Evolutionary conservation across 2,797 vertebrate species (phyloP), one percentile per base, ranked within the genome.

Genomic region (Sebastes kiyomatsui): DNA sequence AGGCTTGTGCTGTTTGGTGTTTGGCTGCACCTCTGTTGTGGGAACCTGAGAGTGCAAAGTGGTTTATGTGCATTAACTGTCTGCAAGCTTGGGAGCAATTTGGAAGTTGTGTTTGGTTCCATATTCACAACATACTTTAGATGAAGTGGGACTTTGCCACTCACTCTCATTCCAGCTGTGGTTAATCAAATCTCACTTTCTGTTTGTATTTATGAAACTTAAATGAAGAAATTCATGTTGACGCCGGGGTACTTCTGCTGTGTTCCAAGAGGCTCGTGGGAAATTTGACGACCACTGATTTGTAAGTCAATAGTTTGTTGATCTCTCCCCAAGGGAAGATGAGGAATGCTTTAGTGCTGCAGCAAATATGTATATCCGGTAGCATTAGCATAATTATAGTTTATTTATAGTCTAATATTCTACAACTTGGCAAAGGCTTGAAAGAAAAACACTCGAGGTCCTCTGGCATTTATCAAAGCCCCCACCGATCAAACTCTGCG

Each of bases 381-480:
- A 25, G 61, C 27, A 92, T 93, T 91, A 87, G 77, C 90, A 90
- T 95, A 90, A 92, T 88, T 90, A 90, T 71, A 90, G 77, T 87
- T 91, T 95, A 92, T 95, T 95, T 93, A 91, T 87, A 88, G 88
- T 91, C 60, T 81, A 86, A 91, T 84, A 77, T 84, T 92, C 74
- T 79, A 83, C 75, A 90, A 88, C 81, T 90, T 90, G 83, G 90
- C 75, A 72, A 61, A 32, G 18, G 67, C 80, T 85, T 85, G 79
- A 91, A 87, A 90, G 79, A 83, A 89, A 81, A 85, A 83, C 67
- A 85, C 80, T 80, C 42, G 42, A 78, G 72, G 86, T 90, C 85
- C 78, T 87, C 81, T 84, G 92, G 90, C 86, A 87, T 83, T 87
- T 83, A 90, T 92, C 87, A 90, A 91, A 93, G 87, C 70, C 64